Conservation (phyloP, 2,888 invertebrate genomes). For the Agonopterix alstromeriana region DNA sequence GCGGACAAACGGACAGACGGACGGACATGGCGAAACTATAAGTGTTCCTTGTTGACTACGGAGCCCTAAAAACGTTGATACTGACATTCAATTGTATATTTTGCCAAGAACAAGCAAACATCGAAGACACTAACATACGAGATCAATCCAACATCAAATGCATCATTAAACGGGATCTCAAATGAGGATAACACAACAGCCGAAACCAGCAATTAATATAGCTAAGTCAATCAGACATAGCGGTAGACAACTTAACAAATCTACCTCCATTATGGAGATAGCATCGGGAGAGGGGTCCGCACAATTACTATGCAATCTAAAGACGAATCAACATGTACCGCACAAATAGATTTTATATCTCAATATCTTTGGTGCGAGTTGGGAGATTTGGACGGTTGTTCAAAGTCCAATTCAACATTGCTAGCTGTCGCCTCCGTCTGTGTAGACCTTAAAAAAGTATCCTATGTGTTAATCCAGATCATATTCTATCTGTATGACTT, state of each 20-base stretch:
- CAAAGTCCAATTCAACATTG: too few species aligned
- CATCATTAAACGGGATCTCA: background rate
- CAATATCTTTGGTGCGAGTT: slow-evolving; percentile 23
- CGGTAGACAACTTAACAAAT: slow-evolving; percentile 28
- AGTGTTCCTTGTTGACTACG: too few species aligned
- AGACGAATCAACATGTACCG: slow-evolving; percentile 51
- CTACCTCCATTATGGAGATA: slow-evolving; percentile 43
- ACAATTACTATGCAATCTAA: slow-evolving; percentile 46
- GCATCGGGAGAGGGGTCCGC: slow-evolving; percentile 32
- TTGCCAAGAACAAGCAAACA: too few species aligned
- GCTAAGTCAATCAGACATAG: slow-evolving; percentile 39
- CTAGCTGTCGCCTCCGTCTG: too few species aligned
- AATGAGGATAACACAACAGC: background rate
- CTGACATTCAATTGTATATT: too few species aligned
- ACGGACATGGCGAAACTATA: too few species aligned
- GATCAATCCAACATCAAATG: background rate
- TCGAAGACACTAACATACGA: background rate
- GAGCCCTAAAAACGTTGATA: too few species aligned
- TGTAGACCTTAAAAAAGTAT: too few species aligned
- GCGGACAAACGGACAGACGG: too few species aligned
- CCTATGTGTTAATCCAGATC: too few species aligned
- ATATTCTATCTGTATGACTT: too few species aligned
- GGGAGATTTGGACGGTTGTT: background rate
- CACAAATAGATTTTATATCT: slow-evolving; percentile 61
- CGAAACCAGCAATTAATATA: slow-evolving; percentile 24